Percentiles rank a stretch among this genome's conserved stretches.
phyloP scores from a whole-genome alignment of 2,797 vertebrate genomes.

The Sebastes itinus region DNA sequence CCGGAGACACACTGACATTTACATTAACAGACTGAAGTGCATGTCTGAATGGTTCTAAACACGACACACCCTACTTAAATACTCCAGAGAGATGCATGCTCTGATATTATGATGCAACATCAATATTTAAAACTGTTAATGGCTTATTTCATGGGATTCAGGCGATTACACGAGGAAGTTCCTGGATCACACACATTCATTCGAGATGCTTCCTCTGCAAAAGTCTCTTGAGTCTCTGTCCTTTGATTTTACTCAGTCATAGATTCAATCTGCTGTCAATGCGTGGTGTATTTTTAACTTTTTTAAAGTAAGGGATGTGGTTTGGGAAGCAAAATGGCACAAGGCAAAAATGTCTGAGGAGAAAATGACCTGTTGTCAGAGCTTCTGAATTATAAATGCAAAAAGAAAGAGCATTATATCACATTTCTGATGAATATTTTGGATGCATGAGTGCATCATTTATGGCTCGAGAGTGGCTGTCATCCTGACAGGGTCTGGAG shows the following conservation, averaged over 20 bases:
- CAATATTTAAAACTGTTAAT: constrained; percentile 44
- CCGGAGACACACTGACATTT: background rate
- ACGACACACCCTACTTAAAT: background rate
- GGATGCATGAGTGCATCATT: constrained; percentile 44
- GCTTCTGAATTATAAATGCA: constrained; percentile 40
- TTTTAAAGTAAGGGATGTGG: background rate
- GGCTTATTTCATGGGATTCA: constrained; percentile 9
- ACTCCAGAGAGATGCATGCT: background rate
- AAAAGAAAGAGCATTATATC: constrained; percentile 1
- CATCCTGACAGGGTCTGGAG: constrained; percentile 13
- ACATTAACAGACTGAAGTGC: background rate
- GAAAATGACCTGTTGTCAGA: background rate
- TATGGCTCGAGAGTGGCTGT: constrained; percentile 25
- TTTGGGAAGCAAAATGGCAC: background rate
- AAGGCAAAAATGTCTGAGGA: background rate
- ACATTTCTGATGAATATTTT: constrained; percentile 55
- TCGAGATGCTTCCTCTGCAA: background rate
- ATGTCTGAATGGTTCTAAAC: constrained; percentile 11
- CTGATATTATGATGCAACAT: constrained; percentile 15
- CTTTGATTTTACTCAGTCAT: background rate
- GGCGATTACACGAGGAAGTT: background rate
- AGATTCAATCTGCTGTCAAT: background rate
- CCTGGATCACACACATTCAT: background rate
- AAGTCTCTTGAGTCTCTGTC: background rate
- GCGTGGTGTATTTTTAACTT: background rate